A percentile compares a stretch with the other conserved stretches of the same genome.
phyloP scores from a whole-genome alignment of 2,888 invertebrate genomes.

The Hofmannophila pseudospretella region DNA sequence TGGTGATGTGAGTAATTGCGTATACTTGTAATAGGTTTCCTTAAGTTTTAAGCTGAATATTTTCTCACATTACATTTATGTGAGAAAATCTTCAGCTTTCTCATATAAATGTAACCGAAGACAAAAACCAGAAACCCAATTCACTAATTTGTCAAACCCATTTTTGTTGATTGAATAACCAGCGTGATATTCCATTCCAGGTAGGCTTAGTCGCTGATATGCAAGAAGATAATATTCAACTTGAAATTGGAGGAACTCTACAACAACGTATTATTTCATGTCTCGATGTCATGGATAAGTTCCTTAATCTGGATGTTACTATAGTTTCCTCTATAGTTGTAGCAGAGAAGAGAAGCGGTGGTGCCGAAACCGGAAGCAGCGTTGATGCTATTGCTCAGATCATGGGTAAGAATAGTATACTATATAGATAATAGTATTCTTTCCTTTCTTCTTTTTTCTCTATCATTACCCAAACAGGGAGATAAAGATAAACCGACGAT shows the following conservation, averaged over 20 bases:
- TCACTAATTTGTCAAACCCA: too few species aligned
- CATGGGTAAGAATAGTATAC: slow-evolving; percentile 42
- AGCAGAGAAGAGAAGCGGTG: slow-evolving; percentile 81
- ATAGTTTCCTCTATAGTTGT: slow-evolving; percentile 87
- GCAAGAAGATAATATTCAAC: slow-evolving; percentile 78
- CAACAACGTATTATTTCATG: slow-evolving; percentile 88
- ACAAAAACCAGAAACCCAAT: too few species aligned
- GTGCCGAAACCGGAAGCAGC: slow-evolving; percentile 70
- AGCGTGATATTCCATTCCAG: slow-evolving; percentile 18
- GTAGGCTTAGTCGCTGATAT: slow-evolving; percentile 84
- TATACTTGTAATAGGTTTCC: background rate
- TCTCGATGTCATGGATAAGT: slow-evolving; percentile 79
- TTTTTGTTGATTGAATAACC: too few species aligned
- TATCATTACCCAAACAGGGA: too few species aligned
- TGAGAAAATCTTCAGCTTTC: too few species aligned
- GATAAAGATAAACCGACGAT: too few species aligned
- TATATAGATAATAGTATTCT: background rate
- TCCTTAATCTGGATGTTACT: slow-evolving; percentile 80
- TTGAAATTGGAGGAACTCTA: slow-evolving; percentile 83
- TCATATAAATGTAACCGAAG: too few species aligned
- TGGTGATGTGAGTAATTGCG: slow-evolving; percentile 88
- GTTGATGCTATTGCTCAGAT: slow-evolving; percentile 81
- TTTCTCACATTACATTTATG: too few species aligned
- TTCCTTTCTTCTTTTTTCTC: too few species aligned
- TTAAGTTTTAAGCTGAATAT: too few species aligned